Conservation (phyloP, 2,113 vertebrate species). For the Corynorhinus townsendii region DNA sequence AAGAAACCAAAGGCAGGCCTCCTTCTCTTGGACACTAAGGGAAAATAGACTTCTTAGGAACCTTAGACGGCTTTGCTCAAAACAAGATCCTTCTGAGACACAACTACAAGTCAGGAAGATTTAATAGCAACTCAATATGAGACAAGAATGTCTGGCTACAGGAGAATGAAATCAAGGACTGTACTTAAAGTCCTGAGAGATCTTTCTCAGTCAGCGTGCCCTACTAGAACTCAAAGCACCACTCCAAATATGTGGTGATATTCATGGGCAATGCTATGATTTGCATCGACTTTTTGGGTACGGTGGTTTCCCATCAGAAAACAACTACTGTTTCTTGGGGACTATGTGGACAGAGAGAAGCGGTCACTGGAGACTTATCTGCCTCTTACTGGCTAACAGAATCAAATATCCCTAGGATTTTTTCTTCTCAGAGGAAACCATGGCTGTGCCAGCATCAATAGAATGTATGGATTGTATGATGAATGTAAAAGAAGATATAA, state of each 20-base stretch:
- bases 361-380: constrained; percentile 96
- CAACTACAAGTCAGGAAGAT: background rate
- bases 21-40: background rate
- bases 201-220: constrained; percentile 97
- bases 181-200: constrained; percentile 95
- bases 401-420: constrained; percentile 98
- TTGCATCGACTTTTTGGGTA: constrained; percentile 96
- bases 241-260: constrained; percentile 93
- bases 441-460: constrained; percentile 98
- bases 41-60: background rate
- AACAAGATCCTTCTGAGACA: background rate
- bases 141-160: constrained; percentile 93
- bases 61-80: background rate
- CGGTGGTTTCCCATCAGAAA: constrained; percentile 95
- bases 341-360: constrained; percentile 97
- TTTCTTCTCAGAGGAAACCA: constrained; percentile 97
- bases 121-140: background rate
- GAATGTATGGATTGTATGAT: constrained; percentile 98
- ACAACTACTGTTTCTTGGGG: constrained; percentile 98
- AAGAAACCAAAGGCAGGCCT: background rate
- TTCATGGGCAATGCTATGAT: constrained; percentile 83
- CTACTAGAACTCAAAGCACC: constrained; percentile 95
- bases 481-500: constrained; percentile 84
- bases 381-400: constrained; percentile 96
- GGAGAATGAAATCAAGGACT: constrained; percentile 94